Percentiles rank a stretch among this genome's conserved stretches.
Conservation (phyloP, 2,888 invertebrate genomes). For the Thera obeliscata region DNA sequence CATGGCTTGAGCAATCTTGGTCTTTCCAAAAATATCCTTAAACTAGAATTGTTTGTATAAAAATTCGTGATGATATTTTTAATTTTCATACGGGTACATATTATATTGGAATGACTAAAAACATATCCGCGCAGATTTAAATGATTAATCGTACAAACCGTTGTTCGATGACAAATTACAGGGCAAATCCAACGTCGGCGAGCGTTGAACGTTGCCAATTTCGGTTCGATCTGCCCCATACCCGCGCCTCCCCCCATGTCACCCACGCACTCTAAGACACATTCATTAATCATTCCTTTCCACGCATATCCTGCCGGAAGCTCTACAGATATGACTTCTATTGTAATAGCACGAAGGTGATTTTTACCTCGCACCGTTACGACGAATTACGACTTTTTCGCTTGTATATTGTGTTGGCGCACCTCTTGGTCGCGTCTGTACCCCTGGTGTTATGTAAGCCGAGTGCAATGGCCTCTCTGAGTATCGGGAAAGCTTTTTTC, state of each 20-base stretch:
- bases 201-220: conserved; percentile 69
- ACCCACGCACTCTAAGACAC: conserved; percentile 66
- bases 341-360: conserved; percentile 55
- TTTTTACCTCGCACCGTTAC: conserved; percentile 50
- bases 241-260: conserved; percentile 51
- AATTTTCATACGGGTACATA: conserved; percentile 2
- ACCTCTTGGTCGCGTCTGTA: conserved; percentile 75
- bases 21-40: conserved; percentile 39
- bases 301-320: conserved; percentile 57
- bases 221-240: conserved; percentile 76
- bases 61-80: neutral
- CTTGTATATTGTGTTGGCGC: conserved; percentile 51
- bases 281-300: conserved; percentile 73
- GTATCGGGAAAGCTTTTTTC: conserved; percentile 64
- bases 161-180: conserved; percentile 60
- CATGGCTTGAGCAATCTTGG: conserved; percentile 46
- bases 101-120: conserved; percentile 7
- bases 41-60: neutral
- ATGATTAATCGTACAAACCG: conserved; percentile 48
- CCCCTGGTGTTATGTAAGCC: conserved; percentile 80
- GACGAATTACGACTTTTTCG: conserved; percentile 52
- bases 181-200: conserved; percentile 64
- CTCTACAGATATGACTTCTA: conserved; percentile 61
- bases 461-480: conserved; percentile 81
- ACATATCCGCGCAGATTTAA: conserved; percentile 31